Evolutionary conservation across 2,797 vertebrate species (phyloP).

Genomic region (Silurus aristotelis): DNA sequence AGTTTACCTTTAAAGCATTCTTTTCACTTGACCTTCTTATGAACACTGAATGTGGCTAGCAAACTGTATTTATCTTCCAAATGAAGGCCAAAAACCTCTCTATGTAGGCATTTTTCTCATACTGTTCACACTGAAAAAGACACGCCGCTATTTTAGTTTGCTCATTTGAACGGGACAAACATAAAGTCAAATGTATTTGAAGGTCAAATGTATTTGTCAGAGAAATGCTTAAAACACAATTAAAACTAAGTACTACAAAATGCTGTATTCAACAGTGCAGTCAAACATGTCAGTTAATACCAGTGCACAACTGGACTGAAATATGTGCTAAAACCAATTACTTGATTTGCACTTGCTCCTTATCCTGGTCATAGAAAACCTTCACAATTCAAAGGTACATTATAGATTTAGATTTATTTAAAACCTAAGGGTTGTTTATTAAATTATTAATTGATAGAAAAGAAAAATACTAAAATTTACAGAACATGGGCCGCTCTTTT

Average conservation of each 20-base stretch:
- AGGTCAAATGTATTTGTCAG: background rate
- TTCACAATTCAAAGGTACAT: no score
- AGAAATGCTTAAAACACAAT: background rate
- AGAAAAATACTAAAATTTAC: background rate
- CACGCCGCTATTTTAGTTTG: slow-evolving; percentile 36
- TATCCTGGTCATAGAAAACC: background rate
- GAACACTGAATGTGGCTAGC: slow-evolving; percentile 7
- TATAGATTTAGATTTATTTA: no score
- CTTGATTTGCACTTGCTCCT: background rate
- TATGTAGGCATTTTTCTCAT: slow-evolving; percentile 17
- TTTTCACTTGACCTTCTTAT: slow-evolving; percentile 6
- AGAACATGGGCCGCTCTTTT: background rate
- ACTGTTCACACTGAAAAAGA: slow-evolving; percentile 22
- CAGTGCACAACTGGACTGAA: background rate
- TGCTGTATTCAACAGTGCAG: background rate
- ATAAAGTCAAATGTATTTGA: background rate
- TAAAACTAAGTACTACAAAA: background rate
- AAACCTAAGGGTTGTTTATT: background rate
- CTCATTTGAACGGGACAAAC: slow-evolving; percentile 5
- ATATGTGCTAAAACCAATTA: background rate
- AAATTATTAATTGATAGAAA: background rate
- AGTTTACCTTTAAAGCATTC: background rate
- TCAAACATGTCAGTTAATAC: background rate
- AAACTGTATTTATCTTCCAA: slow-evolving; percentile 37
- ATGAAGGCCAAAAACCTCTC: slow-evolving; percentile 17